Evolutionary conservation across 2,888 invertebrate species (phyloP), one percentile per base, ranked within the genome.

Genomic region (Argyra leucocephala): DNA sequence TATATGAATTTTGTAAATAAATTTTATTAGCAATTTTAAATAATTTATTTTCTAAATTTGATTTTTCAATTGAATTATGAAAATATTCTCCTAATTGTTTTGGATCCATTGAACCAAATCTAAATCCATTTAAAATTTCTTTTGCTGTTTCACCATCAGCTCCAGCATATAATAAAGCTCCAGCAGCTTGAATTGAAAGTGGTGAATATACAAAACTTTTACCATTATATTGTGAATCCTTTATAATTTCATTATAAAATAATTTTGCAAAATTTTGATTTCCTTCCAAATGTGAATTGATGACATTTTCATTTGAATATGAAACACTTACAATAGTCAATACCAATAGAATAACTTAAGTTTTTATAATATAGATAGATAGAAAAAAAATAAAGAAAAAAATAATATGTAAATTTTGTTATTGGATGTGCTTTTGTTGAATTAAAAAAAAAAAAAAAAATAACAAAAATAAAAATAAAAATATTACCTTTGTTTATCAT

Each of bases 1-100:
- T 76, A 66, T 83, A 83, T 5, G 83, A 82, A 2, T 83, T 74
- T 75, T 83, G 83, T 0, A 89, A 75, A 73, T 86, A 93, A 21
- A 91, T 82, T 73, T 88, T 89, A 73, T 91, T 92, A 7, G 91
- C 92, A 37, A 90, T 81, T 67, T 84, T 83, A n/a, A 80, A 64
- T 9, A 74, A 69, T 18, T 70, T 37, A 59, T 75, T 71, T 60
- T 72, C 70, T 65, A 78, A 76, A 2, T 66, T 60, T 48, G n/a
- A 61, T 26, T 24, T 31, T 1, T 70, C 70, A 48, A 78, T 68
- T 12, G 76, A 69, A 7, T 24, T 21, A 10, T 61, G n/a, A 31
- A 61, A 61, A 24, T 24, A 24, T 26, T 61, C 6, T 3, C 75
- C 76, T 21, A 77, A 72, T 10, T 70, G 58, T 0, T 66, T 37